Evolutionary conservation across 2,797 vertebrate species (phyloP).

Genomic region (Eulemur albifrons): DNA sequence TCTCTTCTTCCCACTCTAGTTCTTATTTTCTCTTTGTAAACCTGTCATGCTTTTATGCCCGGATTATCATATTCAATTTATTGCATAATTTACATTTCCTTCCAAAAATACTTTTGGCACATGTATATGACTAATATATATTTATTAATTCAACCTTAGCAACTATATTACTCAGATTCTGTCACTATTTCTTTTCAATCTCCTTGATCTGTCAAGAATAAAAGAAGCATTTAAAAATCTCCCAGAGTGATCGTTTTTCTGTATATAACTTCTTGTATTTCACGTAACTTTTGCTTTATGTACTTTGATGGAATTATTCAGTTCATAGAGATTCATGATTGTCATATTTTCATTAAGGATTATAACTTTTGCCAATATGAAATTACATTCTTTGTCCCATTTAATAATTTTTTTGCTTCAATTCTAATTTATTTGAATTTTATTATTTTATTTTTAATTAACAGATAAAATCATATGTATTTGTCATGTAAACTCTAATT

Average conservation of each 20-base stretch:
- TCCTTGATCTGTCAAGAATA: not conserved
- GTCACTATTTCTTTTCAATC: not conserved
- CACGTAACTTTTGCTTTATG: not conserved
- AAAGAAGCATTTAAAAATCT: not conserved
- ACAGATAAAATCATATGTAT: not conserved
- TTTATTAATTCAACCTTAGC: not conserved
- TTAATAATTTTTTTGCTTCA: not conserved
- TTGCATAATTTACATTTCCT: conserved; percentile 28
- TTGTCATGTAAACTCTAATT: not conserved
- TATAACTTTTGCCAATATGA: not conserved
- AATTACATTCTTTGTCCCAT: not conserved
- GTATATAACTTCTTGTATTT: not conserved
- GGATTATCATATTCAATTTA: not conserved
- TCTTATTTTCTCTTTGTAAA: conserved; percentile 1
- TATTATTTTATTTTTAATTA: not conserved
- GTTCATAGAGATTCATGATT: too few relatives aligned
- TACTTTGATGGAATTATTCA: not conserved
- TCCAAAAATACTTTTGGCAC: conserved; percentile 12
- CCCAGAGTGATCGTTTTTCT: not conserved
- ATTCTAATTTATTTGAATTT: not conserved
- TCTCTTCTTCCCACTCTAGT: not conserved
- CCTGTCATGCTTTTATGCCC: not conserved
- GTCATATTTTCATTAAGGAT: not conserved
- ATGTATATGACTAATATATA: conserved; percentile 9
- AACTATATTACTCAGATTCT: conserved; percentile 9